Evolutionary conservation across 2,888 invertebrate genomes (phyloP), one percentile per base, ranked within the genome.

Genomic region (Malachius bipustulatus): DNA sequence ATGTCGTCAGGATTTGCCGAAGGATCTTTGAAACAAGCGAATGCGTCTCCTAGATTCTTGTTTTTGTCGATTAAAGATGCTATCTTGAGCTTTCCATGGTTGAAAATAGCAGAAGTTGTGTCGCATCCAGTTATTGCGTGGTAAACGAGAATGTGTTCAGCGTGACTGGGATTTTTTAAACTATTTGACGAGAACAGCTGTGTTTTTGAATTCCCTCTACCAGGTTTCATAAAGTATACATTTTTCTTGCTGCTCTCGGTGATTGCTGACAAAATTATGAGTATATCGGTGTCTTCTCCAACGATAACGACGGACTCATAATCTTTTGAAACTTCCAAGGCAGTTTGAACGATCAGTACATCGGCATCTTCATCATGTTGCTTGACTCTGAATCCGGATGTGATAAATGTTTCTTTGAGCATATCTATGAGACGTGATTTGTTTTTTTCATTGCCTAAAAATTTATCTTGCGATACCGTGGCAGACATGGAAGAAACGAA

Each of bases 261-360:
- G 10, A 37, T 29, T 14, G 34, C 44, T 29, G 31, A 39, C 24
- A 43, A 37, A 11, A 51, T 37, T n/a, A 48, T 45, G 9, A 50
- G 30, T 8, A 52, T 29, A 43, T 53, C 53, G 8, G 46, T 40
- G 27, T 49, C 49, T 32, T 47, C 40, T 6, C 37, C 45, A 4
- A 48, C 42, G 14, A 51, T 39, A n/a, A 47, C 30, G n/a, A 43
- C 42, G 15, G 28, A 16, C 26, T 34, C 37, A 16, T 14, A 37
- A 8, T 32, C 12, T 4, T 29, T 26, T 2, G 38, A 29, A 14
- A 35, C 24, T 14, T 32, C 36, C 2, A 44, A 37, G 38, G 44
- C 36, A 4, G 40, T 45, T 34, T 44, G 42, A 27, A 39, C 35
- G 10, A 11, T 10, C 12, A 6, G n/a, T 4, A n/a, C 28, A 28